These are phyloP conservation scores for Macrostomum lignano DNA, from an alignment of 1,140 invertebrate species.

Conservation along the genomic window DNA sequence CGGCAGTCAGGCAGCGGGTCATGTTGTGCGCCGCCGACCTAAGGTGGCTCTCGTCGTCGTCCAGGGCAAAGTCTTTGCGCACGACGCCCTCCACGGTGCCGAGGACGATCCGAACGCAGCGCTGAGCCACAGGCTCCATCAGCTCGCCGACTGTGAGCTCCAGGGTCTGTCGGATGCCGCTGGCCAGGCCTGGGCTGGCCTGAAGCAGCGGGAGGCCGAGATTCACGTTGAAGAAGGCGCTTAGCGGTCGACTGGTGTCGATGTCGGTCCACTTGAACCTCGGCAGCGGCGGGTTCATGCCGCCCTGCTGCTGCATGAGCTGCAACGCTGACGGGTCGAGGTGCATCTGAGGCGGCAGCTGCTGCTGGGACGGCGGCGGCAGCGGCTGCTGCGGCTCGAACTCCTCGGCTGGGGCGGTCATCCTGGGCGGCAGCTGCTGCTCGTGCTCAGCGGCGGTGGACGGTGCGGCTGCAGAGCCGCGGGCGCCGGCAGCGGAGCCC, in stretches of 20 bases:
- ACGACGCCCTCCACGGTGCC: constrained; percentile 82
- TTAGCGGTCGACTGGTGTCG: neutral
- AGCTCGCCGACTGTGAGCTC: constrained; percentile 78
- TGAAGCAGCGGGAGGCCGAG: constrained; percentile 48
- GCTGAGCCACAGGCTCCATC: constrained; percentile 65
- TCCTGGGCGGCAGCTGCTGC: neutral
- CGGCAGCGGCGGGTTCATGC: neutral
- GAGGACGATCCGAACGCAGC: constrained; percentile 75
- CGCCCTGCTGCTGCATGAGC: too few relatives aligned
- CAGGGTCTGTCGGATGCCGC: constrained; percentile 50
- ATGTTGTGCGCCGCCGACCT: constrained; percentile 69
- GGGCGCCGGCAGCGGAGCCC: too few relatives aligned
- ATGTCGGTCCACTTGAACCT: too few relatives aligned
- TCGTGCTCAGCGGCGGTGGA: too few relatives aligned
- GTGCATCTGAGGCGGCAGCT: neutral
- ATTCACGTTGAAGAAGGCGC: constrained; percentile 38
- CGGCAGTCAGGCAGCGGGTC: constrained; percentile 76
- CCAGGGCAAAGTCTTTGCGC: constrained; percentile 84
- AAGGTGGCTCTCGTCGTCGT: constrained; percentile 71
- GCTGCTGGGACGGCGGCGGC: too few relatives aligned
- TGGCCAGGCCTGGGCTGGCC: constrained; percentile 56
- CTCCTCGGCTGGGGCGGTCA: neutral
- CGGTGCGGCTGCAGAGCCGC: too few relatives aligned
- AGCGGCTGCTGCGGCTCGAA: neutral
- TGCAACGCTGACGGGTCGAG: neutral